Evolutionary conservation across 1,140 invertebrate genomes (phyloP).

Genomic region (Tachypleus tridentatus): DNA sequence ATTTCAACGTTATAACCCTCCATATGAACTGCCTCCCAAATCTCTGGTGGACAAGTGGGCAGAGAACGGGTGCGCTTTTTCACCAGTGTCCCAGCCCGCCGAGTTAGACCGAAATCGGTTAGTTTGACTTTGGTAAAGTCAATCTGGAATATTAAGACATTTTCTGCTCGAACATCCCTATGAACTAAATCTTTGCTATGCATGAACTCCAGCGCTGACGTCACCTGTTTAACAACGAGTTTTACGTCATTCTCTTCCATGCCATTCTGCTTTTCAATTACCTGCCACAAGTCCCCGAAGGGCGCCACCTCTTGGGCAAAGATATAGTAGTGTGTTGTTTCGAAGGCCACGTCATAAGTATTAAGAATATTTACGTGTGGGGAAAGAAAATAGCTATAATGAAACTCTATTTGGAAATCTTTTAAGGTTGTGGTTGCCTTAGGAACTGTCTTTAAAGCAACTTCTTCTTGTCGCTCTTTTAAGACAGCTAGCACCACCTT

Average conservation of each 20-base stretch:
- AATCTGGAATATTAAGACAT: constrained; percentile 30
- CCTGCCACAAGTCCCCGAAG: constrained; percentile 56
- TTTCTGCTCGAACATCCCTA: constrained; percentile 53
- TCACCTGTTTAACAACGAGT: constrained; percentile 45
- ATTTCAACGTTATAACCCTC: constrained; percentile 62
- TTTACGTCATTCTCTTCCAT: constrained; percentile 36
- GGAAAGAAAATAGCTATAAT: constrained; percentile 46
- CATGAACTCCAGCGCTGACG: constrained; percentile 81
- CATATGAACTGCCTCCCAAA: constrained; percentile 67
- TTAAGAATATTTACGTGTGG: constrained; percentile 45
- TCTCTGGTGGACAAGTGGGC: constrained; percentile 60
- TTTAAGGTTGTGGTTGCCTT: constrained; percentile 33
- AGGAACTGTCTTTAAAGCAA: constrained; percentile 36
- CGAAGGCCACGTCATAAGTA: constrained; percentile 75
- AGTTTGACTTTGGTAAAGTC: constrained; percentile 59
- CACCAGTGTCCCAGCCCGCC: constrained; percentile 53
- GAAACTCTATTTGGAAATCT: constrained; percentile 43
- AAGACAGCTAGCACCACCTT: constrained; percentile 77
- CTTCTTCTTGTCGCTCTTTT: constrained; percentile 64
- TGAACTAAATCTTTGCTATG: constrained; percentile 85
- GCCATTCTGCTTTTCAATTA: constrained; percentile 25
- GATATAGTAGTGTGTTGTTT: constrained; percentile 24
- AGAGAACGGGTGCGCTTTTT: constrained; percentile 32
- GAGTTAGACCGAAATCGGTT: constrained; percentile 84
- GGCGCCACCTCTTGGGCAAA: constrained; percentile 76